A percentile compares a stretch with the other conserved stretches of the same genome.
Conservation (phyloP, 2,797 vertebrate species). For the Crenichthys baileyi region DNA sequence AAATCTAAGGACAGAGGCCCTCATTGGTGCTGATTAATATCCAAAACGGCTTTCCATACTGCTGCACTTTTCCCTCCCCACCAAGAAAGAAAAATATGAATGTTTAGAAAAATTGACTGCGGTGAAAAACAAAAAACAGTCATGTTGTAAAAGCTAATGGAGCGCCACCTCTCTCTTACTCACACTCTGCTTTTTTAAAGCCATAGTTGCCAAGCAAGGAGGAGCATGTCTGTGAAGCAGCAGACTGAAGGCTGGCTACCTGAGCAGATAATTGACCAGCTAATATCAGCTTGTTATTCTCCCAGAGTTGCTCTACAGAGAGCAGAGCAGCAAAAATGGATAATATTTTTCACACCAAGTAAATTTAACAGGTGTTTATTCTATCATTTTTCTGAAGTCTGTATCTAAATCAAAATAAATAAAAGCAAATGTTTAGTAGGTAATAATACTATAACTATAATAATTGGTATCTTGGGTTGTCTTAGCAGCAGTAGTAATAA, state of each 20-base stretch:
- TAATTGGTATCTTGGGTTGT: neutral
- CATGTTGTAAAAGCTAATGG: neutral
- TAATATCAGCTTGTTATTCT: neutral
- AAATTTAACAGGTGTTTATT: neutral
- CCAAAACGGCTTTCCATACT: neutral
- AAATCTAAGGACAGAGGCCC: neutral
- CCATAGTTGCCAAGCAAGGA: neutral
- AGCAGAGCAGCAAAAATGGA: neutral
- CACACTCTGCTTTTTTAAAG: neutral
- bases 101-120: neutral
- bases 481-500: neutral
- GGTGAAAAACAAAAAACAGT: neutral
- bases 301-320: neutral
- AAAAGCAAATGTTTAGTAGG: neutral
- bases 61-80: neutral
- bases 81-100: neutral
- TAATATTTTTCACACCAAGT: no score
- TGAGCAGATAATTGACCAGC: neutral
- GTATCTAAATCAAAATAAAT: neutral
- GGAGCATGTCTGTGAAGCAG: neutral
- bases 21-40: neutral
- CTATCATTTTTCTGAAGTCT: no score
- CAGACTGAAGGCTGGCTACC: no score
- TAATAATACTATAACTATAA: neutral
- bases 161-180: neutral